phyloP scores from a whole-genome alignment of 2,888 invertebrate species.

The Aethes cnicana region DNA sequence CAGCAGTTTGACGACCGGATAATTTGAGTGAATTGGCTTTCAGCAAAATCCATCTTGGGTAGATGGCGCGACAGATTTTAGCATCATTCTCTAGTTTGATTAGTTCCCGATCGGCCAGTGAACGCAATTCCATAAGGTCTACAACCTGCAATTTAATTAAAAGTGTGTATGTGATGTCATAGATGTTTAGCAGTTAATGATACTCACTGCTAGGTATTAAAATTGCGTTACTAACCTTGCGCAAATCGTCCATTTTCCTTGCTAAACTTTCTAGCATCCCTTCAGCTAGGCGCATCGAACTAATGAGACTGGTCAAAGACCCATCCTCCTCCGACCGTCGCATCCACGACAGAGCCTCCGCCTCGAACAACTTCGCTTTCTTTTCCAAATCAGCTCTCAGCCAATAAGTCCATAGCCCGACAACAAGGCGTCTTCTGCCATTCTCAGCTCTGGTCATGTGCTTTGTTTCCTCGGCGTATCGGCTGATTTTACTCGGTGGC shows the following conservation, averaged over 20 bases:
- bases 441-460: conserved; percentile 48
- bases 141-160: conserved; percentile 56
- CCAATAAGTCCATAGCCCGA: conserved; percentile 74
- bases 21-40: conserved; percentile 59
- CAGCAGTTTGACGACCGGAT: conserved; percentile 53
- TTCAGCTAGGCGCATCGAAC: conserved; percentile 66
- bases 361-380: conserved; percentile 65
- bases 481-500: conserved; percentile 65
- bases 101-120: conserved; percentile 68
- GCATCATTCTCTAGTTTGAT: conserved; percentile 58
- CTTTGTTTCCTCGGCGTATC: conserved; percentile 62
- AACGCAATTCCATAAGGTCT: conserved; percentile 71
- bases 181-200: too few species aligned
- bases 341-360: conserved; percentile 63
- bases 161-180: not conserved
- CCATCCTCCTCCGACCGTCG: conserved; percentile 51
- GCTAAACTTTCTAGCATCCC: conserved; percentile 74
- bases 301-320: conserved; percentile 56
- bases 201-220: too few species aligned
- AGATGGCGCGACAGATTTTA: conserved; percentile 51
- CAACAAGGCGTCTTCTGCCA: conserved; percentile 58
- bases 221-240: conserved; percentile 50
- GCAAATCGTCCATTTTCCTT: conserved; percentile 69
- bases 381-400: conserved; percentile 57
- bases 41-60: conserved; percentile 66